Percentiles rank a stretch among this genome's conserved stretches.
phyloP scores from a whole-genome alignment of 1,140 invertebrate genomes.

The Drosophila rufa region DNA sequence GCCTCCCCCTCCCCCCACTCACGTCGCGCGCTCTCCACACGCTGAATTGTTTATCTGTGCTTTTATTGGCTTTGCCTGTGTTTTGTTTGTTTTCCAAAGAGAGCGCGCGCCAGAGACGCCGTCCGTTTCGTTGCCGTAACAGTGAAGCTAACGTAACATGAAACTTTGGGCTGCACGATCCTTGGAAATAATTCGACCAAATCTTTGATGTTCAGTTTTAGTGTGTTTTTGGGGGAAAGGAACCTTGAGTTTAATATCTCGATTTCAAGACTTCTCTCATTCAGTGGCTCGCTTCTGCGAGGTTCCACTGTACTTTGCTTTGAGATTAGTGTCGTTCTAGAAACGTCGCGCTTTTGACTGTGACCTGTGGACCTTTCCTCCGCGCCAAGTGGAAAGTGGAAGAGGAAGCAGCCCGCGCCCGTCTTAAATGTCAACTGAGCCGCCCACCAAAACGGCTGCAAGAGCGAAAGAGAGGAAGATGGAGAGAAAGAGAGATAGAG shows the following conservation, averaged over 20 bases:
- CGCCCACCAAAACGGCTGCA: slow-evolving; percentile 3
- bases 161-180: not conserved
- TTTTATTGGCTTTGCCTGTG: slow-evolving; percentile 9
- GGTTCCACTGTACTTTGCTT: slow-evolving; percentile 5
- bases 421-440: slow-evolving; percentile 51
- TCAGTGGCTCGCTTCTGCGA: too few species aligned
- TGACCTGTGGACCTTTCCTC: slow-evolving; percentile 70
- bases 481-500: slow-evolving; percentile 17
- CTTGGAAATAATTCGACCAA: not conserved
- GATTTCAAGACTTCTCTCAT: not conserved
- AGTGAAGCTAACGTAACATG: slow-evolving; percentile 1
- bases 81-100: slow-evolving; percentile 35
- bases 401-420: not conserved
- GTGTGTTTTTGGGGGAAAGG: too few species aligned
- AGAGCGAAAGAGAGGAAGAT: not conserved
- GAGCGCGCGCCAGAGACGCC: slow-evolving; percentile 6
- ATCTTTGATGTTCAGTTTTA: too few species aligned
- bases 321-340: slow-evolving; percentile 16
- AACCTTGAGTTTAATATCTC: too few species aligned
- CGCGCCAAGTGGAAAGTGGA: slow-evolving; percentile 13
- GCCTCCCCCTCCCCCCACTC: not conserved
- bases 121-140: slow-evolving; percentile 14
- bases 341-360: slow-evolving; percentile 28
- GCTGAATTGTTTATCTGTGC: slow-evolving; percentile 43
- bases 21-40: not conserved